These are phyloP conservation scores for Phlogophora meticulosa DNA, from an alignment of 2,888 invertebrate genomes.

Conservation along the genomic window DNA sequence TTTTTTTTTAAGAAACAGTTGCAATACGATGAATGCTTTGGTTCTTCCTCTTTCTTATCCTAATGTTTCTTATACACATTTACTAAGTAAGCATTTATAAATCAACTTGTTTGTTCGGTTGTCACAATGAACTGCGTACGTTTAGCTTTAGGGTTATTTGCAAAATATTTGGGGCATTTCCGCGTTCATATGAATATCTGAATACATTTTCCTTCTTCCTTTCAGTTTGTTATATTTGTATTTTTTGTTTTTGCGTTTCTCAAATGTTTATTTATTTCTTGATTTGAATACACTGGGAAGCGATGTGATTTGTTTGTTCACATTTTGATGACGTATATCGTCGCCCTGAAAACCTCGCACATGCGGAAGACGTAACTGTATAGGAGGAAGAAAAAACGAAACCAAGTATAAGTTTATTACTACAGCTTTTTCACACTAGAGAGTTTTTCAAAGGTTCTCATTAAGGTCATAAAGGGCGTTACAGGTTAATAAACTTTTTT, in stretches of 20 bases:
- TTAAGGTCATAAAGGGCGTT: no score
- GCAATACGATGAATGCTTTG: not conserved
- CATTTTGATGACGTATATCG: no score
- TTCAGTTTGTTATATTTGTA: not conserved
- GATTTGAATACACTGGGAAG: no score
- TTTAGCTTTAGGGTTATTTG: constrained; percentile 14
- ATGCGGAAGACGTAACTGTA: no score
- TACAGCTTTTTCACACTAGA: no score
- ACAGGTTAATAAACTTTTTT: no score
- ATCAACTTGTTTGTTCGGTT: constrained; percentile 40
- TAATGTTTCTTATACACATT: not conserved
- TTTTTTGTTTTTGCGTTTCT: not conserved
- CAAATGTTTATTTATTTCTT: no score
- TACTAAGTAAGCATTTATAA: constrained; percentile 27
- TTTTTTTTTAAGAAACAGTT: not conserved
- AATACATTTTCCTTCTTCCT: constrained; percentile 2
- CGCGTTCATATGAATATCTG: constrained; percentile 1
- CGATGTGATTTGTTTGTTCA: no score
- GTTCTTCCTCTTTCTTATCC: not conserved
- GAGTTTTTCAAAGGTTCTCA: no score
- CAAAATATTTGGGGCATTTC: constrained; percentile 7
- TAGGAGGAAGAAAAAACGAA: no score
- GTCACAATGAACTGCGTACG: constrained; percentile 9
- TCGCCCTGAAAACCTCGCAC: no score
- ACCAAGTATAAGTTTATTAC: no score